A percentile compares a stretch with the other conserved stretches of the same genome.
These are phyloP conservation scores for Chrysodeixis includens DNA, from an alignment of 2,888 invertebrate species.

Conservation along the genomic window DNA sequence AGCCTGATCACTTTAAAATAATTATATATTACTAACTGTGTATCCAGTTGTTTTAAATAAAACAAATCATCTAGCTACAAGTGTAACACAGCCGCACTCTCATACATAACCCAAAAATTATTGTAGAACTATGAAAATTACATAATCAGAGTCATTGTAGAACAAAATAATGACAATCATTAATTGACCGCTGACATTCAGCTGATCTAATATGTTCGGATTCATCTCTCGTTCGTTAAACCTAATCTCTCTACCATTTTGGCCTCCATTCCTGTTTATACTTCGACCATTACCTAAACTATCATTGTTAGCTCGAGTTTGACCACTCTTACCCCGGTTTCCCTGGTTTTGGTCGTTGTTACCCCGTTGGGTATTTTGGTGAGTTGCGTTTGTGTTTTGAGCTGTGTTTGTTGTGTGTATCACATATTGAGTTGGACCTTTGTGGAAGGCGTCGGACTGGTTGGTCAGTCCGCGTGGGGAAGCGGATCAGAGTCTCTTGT, in stretches of 20 bases:
- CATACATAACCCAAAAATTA: constrained; percentile 50
- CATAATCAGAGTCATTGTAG: constrained; percentile 69
- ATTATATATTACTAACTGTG: not conserved
- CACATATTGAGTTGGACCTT: constrained; percentile 57
- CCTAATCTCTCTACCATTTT: constrained; percentile 65
- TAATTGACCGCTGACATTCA: constrained; percentile 77
- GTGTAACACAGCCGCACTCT: constrained; percentile 41
- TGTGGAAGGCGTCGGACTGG: constrained; percentile 60
- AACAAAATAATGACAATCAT: constrained; percentile 76
- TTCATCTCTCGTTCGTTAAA: constrained; percentile 74
- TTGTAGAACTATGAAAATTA: constrained; percentile 71
- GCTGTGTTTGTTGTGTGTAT: constrained; percentile 48
- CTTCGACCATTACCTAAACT: constrained; percentile 43
- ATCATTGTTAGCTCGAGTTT: constrained; percentile 39
- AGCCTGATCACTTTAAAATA: not conserved
- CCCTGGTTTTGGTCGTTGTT: constrained; percentile 27
- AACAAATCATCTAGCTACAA: constrained; percentile 13
- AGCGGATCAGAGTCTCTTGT: constrained; percentile 87
- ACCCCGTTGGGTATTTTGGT: constrained; percentile 42
- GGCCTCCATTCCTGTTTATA: constrained; percentile 56
- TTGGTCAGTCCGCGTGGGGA: constrained; percentile 66
- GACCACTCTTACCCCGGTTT: constrained; percentile 21
- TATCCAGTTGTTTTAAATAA: not conserved
- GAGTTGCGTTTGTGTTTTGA: constrained; percentile 46
- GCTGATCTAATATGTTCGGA: constrained; percentile 64